phyloP scores from a whole-genome alignment of 2,797 vertebrate species.

The Hoplostethus mediterraneus region DNA sequence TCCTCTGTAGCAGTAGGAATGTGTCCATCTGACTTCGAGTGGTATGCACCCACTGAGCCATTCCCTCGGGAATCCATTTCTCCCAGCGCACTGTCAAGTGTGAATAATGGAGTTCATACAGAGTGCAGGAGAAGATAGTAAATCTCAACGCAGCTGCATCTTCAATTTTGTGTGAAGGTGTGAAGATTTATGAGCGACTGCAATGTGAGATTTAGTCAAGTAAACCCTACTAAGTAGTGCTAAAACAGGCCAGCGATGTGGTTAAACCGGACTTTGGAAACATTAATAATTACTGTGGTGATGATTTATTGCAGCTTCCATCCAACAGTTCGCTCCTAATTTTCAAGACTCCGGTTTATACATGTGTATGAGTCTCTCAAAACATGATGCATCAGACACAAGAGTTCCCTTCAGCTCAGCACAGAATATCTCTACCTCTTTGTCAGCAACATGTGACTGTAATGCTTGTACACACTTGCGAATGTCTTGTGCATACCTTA shows the following conservation, averaged over 20 bases:
- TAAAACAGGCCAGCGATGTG: no score
- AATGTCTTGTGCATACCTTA: neutral
- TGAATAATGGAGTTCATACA: neutral
- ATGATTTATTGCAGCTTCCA: no score
- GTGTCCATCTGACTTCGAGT: neutral
- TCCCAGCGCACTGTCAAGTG: neutral
- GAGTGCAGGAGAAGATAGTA: neutral
- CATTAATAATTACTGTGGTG: no score
- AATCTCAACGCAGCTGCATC: neutral
- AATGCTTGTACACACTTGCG: neutral
- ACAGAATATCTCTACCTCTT: neutral
- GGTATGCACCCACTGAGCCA: neutral
- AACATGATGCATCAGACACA: no score
- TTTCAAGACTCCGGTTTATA: no score
- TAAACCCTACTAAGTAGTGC: no score
- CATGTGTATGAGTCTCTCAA: no score
- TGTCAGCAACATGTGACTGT: neutral
- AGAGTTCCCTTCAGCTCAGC: no score
- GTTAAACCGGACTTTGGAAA: no score
- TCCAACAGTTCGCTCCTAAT: no score
- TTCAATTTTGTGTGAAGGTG: neutral
- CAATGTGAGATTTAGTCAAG: no score
- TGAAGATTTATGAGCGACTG: neutral
- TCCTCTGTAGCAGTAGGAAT: conserved; percentile 2
- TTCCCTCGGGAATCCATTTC: neutral